phyloP scores from a whole-genome alignment of 2,797 vertebrate genomes.

The Spinibarbus caldwelli region DNA sequence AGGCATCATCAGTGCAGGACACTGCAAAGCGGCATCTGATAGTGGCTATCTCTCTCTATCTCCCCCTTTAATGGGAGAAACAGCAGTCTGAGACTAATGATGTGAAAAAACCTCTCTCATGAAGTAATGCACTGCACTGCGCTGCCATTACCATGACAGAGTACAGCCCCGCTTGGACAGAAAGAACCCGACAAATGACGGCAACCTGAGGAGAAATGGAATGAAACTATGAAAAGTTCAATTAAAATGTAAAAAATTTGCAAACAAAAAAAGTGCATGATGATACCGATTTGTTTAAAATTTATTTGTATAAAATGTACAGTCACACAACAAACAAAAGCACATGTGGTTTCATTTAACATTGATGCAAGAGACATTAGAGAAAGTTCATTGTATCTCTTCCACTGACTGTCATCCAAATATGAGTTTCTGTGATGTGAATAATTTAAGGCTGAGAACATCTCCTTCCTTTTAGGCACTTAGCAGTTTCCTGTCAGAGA shows the following conservation, averaged over 20 bases:
- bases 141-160: constrained; percentile 47
- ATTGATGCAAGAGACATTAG: neutral
- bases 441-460: constrained; percentile 38
- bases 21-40: constrained; percentile 60
- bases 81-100: constrained; percentile 57
- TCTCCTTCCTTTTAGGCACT: constrained; percentile 21
- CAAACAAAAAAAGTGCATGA: neutral
- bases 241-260: neutral
- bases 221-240: neutral
- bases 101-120: constrained; percentile 53
- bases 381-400: constrained; percentile 5
- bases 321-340: neutral
- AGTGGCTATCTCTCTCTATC: constrained; percentile 46
- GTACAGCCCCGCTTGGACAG: constrained; percentile 28
- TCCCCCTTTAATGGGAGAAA: constrained; percentile 47
- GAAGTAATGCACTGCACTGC: constrained; percentile 44
- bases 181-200: neutral
- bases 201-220: neutral
- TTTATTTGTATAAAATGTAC: constrained; percentile 52
- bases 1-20: constrained; percentile 55
- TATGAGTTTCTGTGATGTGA: constrained; percentile 8
- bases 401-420: neutral
- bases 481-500: neutral
- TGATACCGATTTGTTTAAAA: neutral
- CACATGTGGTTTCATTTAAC: constrained; percentile 4